Conservation (phyloP, 2,113 vertebrate genomes). For the zebrafish (Danio rerio) region DNA sequence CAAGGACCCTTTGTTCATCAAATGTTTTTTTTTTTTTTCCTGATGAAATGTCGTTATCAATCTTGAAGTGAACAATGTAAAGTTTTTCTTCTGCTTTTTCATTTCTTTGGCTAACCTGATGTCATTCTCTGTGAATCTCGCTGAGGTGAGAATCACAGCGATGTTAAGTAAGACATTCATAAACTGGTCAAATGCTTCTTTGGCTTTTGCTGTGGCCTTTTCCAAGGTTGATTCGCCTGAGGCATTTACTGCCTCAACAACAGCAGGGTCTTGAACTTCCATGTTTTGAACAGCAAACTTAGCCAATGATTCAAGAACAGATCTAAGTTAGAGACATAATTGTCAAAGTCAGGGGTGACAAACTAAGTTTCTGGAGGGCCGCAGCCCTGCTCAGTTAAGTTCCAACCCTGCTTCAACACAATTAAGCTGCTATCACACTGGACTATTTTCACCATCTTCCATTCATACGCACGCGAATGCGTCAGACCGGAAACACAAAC, state of each 20-base stretch:
- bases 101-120: conserved; percentile 68
- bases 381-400: too few relatives aligned
- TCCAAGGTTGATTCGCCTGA: conserved; percentile 19
- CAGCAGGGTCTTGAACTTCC: neutral
- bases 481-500: too few relatives aligned
- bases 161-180: conserved; percentile 62
- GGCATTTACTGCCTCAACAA: neutral
- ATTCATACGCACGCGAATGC: too few relatives aligned
- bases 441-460: too few relatives aligned
- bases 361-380: too few relatives aligned
- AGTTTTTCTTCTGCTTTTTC: conserved; percentile 47
- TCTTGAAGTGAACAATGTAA: conserved; percentile 54
- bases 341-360: too few relatives aligned
- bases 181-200: conserved; percentile 24
- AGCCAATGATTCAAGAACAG: too few relatives aligned
- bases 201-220: conserved; percentile 12
- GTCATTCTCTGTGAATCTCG: conserved; percentile 68
- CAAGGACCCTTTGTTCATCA: conserved; percentile 6
- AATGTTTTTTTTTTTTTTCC: conserved; percentile 20
- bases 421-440: too few relatives aligned
- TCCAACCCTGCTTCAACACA: too few relatives aligned
- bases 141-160: conserved; percentile 68
- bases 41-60: conserved; percentile 44
- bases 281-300: too few relatives aligned
- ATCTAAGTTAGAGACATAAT: too few relatives aligned